These are phyloP conservation scores for Corythornis vintsioides DNA, from an alignment of 2,113 vertebrate genomes.

Conservation along the genomic window DNA sequence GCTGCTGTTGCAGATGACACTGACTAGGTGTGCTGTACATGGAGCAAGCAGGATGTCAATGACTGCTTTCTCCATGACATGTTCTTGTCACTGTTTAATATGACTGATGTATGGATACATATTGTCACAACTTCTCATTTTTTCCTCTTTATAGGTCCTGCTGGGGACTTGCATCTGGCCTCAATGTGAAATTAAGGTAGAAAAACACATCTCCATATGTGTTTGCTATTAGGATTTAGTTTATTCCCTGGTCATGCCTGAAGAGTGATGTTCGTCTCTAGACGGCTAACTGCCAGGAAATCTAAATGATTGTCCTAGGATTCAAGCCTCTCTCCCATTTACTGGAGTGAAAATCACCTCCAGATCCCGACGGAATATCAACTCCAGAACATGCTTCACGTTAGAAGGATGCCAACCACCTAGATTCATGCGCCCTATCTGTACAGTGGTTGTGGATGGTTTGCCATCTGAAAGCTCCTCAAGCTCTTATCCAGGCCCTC, in stretches of 20 bases:
- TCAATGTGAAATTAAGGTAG: slow-evolving; percentile 87
- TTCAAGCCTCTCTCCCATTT: slow-evolving; percentile 80
- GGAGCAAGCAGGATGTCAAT: slow-evolving; percentile 20
- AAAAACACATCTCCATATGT: slow-evolving; percentile 78
- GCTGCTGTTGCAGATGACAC: background rate
- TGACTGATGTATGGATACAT: slow-evolving; percentile 36
- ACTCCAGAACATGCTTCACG: slow-evolving; percentile 82
- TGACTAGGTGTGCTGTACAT: background rate
- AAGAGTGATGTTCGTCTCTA: slow-evolving; percentile 83
- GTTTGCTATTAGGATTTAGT: slow-evolving; percentile 82
- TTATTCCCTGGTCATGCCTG: slow-evolving; percentile 85
- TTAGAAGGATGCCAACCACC: slow-evolving; percentile 88
- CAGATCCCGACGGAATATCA: slow-evolving; percentile 79
- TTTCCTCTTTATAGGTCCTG: slow-evolving; percentile 83
- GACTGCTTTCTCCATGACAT: background rate
- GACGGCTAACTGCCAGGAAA: slow-evolving; percentile 81
- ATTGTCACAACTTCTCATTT: slow-evolving; percentile 52
- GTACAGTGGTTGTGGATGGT: slow-evolving; percentile 90
- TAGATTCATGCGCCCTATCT: slow-evolving; percentile 94
- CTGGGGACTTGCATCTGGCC: slow-evolving; percentile 83
- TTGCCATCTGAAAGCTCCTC: slow-evolving; percentile 90
- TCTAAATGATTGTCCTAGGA: slow-evolving; percentile 87
- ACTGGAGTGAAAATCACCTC: slow-evolving; percentile 88
- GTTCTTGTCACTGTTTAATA: slow-evolving; percentile 28
- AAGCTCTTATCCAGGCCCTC: slow-evolving; percentile 84